Evolutionary conservation across 2,888 invertebrate genomes (phyloP), one percentile per base, ranked within the genome.

Genomic region (Stenodera caucasica): DNA sequence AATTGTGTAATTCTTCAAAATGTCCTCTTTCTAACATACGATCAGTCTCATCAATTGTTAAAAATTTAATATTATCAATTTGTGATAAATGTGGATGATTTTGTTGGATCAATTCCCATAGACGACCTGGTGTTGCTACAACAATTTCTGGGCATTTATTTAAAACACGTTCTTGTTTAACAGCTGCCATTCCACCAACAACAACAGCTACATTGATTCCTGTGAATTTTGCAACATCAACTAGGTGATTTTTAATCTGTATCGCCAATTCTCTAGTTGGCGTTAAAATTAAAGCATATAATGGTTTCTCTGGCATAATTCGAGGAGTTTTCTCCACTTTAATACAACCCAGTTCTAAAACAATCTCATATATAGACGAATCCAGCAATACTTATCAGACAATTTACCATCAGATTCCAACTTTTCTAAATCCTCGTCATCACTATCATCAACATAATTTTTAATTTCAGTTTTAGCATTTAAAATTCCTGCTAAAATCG

Each of bases 31-130:
- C 98, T 14, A 98, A 83, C 98, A 99, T 98, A 62, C 99, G 86
- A 80, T 99, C 99, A 0, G 98, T 98, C 83, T 99, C 99, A 80
- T 99, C 99, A 68, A 98, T 93, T 0, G 95, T 97, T 64, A 99
- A 82, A 79, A 89, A 94, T 75, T 84, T 88, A 50, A 93, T 86
- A 54, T 86, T 82, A 63, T 88, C 82, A 14, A 94, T 77, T 76
- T 91, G 88, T 63, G 85, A 86, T 30, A 94, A 81, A 81, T 94
- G 93, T 6, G 84, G 80, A 75, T 93, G 89, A 0, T 91, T 94
- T 75, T 90, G 86, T 64, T 88, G 84, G 45, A 96, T 84, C 12
- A 99, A 83, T 81, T 98, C 96, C 98, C 98, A 99, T 29, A 99
- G 84, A 11, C 99, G 83, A 0, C 99, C 99, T 0, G 99, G 98